phyloP scores from a whole-genome alignment of 1,140 invertebrate species.

The Ganaspis sp. region DNA sequence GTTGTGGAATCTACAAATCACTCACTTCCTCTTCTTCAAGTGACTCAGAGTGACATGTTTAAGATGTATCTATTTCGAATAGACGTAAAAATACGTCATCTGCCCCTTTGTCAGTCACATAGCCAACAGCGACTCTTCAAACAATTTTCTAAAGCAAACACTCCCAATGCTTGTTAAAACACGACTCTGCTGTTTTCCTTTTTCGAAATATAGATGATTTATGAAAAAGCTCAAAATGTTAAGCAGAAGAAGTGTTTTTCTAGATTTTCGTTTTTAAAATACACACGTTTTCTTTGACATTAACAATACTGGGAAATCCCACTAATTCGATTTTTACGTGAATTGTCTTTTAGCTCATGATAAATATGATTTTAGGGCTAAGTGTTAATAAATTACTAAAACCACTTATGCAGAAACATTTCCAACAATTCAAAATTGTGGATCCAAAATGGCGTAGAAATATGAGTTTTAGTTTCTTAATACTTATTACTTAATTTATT shows the following conservation, averaged over 20 bases:
- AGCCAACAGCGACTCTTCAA: not conserved
- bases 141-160: slow-evolving; percentile 19
- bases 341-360: too few relatives aligned
- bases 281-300: too few relatives aligned
- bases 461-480: too few relatives aligned
- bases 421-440: too few relatives aligned
- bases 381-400: too few relatives aligned
- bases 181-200: not conserved
- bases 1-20: not conserved
- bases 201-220: not conserved
- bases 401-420: too few relatives aligned
- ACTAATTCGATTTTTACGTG: too few relatives aligned
- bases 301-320: too few relatives aligned
- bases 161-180: not conserved
- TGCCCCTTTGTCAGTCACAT: slow-evolving; percentile 20
- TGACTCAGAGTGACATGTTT: not conserved
- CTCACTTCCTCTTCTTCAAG: slow-evolving; percentile 11
- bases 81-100: not conserved
- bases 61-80: slow-evolving; percentile 19
- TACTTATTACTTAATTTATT: too few relatives aligned
- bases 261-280: not conserved
- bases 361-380: too few relatives aligned
- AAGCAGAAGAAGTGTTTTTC: not conserved
- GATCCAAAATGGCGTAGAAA: too few relatives aligned
- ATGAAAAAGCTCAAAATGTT: not conserved